A percentile compares a stretch with the other conserved stretches of the same genome.
These are phyloP conservation scores for Amblyornis subalaris DNA, from an alignment of 2,113 vertebrate genomes.

Conservation along the genomic window DNA sequence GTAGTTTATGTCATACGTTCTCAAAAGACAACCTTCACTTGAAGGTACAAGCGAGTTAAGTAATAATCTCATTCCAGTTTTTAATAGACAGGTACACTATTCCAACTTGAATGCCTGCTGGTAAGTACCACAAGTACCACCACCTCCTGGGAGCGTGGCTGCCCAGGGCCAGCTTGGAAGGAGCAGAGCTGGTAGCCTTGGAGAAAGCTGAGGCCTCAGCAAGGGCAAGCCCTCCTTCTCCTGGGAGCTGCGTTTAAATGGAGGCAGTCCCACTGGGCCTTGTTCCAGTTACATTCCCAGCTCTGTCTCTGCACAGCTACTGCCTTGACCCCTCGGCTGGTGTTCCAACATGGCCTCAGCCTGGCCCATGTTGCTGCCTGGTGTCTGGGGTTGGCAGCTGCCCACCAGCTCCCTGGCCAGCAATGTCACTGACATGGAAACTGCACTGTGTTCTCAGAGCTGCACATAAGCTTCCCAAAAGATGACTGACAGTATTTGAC, in stretches of 20 bases:
- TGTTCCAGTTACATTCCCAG: neutral
- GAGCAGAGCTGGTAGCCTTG: neutral
- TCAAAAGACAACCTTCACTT: neutral
- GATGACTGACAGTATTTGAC: neutral
- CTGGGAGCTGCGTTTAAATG: neutral
- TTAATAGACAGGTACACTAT: neutral
- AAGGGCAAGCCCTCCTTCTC: fast-evolving
- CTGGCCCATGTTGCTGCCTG: neutral
- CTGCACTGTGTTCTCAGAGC: neutral
- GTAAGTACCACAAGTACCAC: neutral
- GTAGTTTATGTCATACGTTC: neutral
- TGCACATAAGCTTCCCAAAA: neutral
- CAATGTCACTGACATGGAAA: fast-evolving
- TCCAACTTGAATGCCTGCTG: neutral
- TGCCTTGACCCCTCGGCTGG: neutral
- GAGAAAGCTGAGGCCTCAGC: neutral
- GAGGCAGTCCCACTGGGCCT: neutral
- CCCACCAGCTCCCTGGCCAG: fast-evolving
- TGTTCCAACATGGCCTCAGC: neutral
- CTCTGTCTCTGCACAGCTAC: fast-evolving
- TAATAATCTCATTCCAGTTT: neutral
- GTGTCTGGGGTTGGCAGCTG: neutral
- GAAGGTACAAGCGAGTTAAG: neutral
- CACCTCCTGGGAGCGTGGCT: neutral
- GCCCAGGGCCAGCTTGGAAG: neutral